phyloP scores from a whole-genome alignment of 2,113 vertebrate species.

The Phyllostomus hastatus region DNA sequence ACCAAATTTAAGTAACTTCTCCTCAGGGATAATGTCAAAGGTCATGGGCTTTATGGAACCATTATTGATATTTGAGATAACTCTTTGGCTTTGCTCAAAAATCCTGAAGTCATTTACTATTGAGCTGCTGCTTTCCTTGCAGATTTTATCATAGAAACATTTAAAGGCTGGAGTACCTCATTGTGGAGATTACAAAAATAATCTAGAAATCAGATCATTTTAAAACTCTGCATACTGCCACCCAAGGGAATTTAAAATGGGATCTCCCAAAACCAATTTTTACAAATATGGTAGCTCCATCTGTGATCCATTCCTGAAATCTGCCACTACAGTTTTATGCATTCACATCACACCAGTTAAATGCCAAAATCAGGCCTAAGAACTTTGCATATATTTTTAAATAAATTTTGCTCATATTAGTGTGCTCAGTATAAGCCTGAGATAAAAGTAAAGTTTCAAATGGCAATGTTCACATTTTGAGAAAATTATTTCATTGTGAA shows the following conservation, averaged over 20 bases:
- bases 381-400: constrained; percentile 29
- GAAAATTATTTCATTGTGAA: constrained; percentile 64
- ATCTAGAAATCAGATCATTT: not conserved
- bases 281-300: constrained; percentile 16
- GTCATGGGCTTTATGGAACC: not conserved
- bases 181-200: not conserved
- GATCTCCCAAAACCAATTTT: not conserved
- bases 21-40: not conserved
- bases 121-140: not conserved
- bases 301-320: constrained; percentile 33
- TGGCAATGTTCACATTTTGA: not conserved
- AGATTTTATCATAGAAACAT: not conserved
- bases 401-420: constrained; percentile 58
- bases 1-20: not conserved
- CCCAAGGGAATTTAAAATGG: not conserved
- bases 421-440: constrained; percentile 15
- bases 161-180: not conserved
- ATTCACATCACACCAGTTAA: not conserved
- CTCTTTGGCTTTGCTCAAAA: not conserved
- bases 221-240: not conserved
- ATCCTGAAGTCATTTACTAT: not conserved
- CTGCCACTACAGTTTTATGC: not conserved
- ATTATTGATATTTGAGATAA: not conserved
- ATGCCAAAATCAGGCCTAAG: not conserved
- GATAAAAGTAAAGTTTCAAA: constrained; percentile 30